These are phyloP conservation scores for Lepidocolaptes lacrymiger DNA, from an alignment of 2,797 vertebrate species.

Conservation along the genomic window DNA sequence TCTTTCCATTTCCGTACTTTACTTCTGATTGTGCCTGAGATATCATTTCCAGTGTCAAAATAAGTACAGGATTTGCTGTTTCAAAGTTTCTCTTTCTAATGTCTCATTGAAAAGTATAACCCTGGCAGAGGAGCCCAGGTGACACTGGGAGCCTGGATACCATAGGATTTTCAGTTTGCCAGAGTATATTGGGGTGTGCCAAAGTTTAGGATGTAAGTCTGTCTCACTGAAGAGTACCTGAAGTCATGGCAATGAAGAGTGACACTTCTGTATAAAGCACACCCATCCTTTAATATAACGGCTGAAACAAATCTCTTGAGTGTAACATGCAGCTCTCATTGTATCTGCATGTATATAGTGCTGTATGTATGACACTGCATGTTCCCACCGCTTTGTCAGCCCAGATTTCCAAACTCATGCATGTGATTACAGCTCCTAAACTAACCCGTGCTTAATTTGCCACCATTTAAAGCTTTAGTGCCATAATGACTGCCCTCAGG, in stretches of 20 bases:
- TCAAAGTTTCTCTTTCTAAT: background rate
- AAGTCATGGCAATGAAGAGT: background rate
- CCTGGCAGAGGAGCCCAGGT: background rate
- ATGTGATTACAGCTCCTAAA: background rate
- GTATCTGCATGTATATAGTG: fast-evolving
- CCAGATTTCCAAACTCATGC: background rate
- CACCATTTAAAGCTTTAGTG: background rate
- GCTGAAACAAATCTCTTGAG: background rate
- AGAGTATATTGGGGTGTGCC: background rate
- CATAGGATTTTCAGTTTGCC: background rate
- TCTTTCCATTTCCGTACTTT: background rate
- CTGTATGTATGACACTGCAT: background rate
- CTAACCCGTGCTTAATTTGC: background rate
- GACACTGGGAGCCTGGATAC: background rate
- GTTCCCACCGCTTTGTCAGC: background rate
- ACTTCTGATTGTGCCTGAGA: conserved; percentile 42
- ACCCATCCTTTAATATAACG: background rate
- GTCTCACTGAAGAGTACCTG: background rate
- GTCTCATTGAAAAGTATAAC: background rate
- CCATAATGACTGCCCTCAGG: fast-evolving
- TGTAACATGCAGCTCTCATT: background rate
- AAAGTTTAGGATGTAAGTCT: background rate
- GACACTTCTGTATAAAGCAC: background rate
- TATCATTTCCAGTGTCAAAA: conserved; percentile 2
- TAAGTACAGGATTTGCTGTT: background rate